Conservation (phyloP, 2,888 invertebrate species). For the Yponomeuta plumbellus region DNA sequence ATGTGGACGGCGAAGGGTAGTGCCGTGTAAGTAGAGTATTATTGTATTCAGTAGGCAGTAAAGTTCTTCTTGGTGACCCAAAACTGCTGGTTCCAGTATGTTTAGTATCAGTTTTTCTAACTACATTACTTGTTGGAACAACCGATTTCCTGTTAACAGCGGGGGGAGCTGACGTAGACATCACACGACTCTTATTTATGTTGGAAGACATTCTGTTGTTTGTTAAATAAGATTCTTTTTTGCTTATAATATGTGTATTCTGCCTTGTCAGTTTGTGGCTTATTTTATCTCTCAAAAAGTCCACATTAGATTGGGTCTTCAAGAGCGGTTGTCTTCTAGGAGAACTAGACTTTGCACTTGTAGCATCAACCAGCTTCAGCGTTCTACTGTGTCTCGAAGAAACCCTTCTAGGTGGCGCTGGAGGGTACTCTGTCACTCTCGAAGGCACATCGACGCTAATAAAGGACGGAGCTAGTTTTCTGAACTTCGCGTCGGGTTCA, state of each 20-base stretch:
- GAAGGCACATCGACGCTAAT: constrained; percentile 52
- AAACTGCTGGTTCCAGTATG: constrained; percentile 61
- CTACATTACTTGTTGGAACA: constrained; percentile 29
- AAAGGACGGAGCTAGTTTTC: constrained; percentile 77
- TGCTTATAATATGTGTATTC: constrained; percentile 60
- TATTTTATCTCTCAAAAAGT: constrained; percentile 78
- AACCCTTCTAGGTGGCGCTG: constrained; percentile 84
- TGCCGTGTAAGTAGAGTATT: constrained; percentile 44
- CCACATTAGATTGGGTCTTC: constrained; percentile 69
- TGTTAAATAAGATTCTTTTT: constrained; percentile 27
- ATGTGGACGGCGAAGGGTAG: constrained; percentile 37
- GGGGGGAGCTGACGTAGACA: constrained; percentile 63
- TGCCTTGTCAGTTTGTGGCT: constrained; percentile 74
- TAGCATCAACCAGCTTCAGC: constrained; percentile 78
- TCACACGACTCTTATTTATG: constrained; percentile 36
- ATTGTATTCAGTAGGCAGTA: constrained; percentile 62
- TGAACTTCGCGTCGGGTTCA: constrained; percentile 63
- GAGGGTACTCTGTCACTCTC: constrained; percentile 64
- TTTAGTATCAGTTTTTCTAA: constrained; percentile 40
- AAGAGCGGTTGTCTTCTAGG: constrained; percentile 47
- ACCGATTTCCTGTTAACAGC: constrained; percentile 50
- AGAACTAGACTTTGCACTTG: constrained; percentile 56
- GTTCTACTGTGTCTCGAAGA: constrained; percentile 86
- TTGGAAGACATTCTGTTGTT: constrained; percentile 26
- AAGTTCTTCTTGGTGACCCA: constrained; percentile 59